Conservation (phyloP, 2,888 invertebrate species). For the Brenthis hecate region DNA sequence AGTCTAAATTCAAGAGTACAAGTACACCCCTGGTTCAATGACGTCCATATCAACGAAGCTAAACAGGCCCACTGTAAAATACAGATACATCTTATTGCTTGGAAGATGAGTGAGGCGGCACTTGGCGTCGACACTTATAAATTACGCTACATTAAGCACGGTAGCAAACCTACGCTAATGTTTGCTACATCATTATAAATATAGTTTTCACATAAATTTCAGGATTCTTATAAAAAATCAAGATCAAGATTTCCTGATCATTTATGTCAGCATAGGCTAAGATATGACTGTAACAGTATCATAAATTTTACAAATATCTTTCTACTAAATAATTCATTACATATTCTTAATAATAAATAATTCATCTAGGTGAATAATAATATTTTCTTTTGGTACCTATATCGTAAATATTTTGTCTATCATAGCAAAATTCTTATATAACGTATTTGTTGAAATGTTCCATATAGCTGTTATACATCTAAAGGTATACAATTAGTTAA, state of each 20-base stretch:
- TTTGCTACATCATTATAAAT: conserved; percentile 36
- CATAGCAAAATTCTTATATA: neutral
- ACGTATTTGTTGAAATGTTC: neutral
- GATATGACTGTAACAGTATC: too few species aligned
- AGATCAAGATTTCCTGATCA: neutral
- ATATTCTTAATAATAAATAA: too few species aligned
- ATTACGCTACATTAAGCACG: conserved; percentile 68
- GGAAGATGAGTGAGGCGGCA: conserved; percentile 55
- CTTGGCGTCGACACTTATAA: conserved; percentile 60
- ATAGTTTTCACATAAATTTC: neutral
- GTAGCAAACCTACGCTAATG: conserved; percentile 43
- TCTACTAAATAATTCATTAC: too few species aligned
- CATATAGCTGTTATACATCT: neutral
- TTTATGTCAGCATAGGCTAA: too few species aligned
- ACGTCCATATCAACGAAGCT: conserved; percentile 35
- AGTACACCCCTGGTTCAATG: conserved; percentile 39
- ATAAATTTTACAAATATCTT: too few species aligned
- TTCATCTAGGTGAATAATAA: too few species aligned
- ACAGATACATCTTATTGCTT: conserved; percentile 55
- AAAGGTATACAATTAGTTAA: conserved; percentile 44
- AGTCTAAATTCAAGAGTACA: neutral
- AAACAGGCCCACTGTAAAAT: conserved; percentile 47
- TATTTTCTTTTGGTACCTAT: too few species aligned
- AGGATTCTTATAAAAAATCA: neutral
- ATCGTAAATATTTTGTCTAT: too few species aligned